Evolutionary conservation across 2,888 invertebrate species (phyloP).

Genomic region (Polymixis flavicincta): DNA sequence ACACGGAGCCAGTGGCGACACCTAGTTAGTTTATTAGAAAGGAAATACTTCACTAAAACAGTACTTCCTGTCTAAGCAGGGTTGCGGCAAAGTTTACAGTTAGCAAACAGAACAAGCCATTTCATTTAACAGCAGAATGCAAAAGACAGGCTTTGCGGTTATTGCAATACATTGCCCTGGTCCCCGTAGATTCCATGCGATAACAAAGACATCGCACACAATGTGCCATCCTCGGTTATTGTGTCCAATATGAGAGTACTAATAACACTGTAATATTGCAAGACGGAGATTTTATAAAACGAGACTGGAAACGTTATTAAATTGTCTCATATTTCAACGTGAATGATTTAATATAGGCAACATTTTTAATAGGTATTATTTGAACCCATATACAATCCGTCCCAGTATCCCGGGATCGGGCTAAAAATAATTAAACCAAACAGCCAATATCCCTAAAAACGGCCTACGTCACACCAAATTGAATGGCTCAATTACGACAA

Average conservation of each 20-base stretch:
- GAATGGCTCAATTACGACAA: conserved; percentile 63
- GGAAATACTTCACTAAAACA: conserved; percentile 61
- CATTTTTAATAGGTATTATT: conserved; percentile 35
- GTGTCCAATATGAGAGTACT: conserved; percentile 47
- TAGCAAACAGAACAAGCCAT: conserved; percentile 66
- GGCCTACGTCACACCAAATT: conserved; percentile 52
- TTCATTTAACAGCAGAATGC: conserved; percentile 69
- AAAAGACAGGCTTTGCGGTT: conserved; percentile 66
- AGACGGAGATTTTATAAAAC: conserved; percentile 40
- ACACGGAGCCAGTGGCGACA: conserved; percentile 48
- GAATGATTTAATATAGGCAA: conserved; percentile 8
- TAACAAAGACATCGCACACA: conserved; percentile 64
- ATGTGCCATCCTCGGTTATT: conserved; percentile 59
- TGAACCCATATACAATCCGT: conserved; percentile 16
- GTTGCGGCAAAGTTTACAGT: conserved; percentile 60
- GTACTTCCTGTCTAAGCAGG: conserved; percentile 52
- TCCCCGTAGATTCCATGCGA: conserved; percentile 53
- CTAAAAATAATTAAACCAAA: conserved; percentile 46
- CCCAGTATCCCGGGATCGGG: conserved; percentile 3
- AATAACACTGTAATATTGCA: conserved; percentile 47
- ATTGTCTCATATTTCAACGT: conserved; percentile 29
- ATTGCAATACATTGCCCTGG: conserved; percentile 64
- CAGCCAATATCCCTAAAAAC: conserved; percentile 50
- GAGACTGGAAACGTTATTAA: conserved; percentile 38
- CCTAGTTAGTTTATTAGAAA: conserved; percentile 60